Conservation (phyloP, 2,888 invertebrate genomes). For the Hirtodrosophila duncani region DNA sequence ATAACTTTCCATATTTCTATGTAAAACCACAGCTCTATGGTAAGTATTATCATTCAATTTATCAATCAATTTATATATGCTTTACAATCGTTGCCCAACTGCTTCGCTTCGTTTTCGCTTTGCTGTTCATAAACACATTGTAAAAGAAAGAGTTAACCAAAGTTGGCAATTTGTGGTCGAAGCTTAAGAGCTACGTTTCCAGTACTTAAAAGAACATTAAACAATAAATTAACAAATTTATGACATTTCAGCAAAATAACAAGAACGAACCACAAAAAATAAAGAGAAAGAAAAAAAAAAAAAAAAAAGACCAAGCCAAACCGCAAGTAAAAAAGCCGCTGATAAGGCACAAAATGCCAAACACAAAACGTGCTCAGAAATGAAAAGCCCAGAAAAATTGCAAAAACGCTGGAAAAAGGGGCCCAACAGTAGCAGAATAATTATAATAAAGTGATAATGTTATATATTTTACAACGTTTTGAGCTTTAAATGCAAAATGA, state of each 20-base stretch:
- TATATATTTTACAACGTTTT: slow-evolving; percentile 49
- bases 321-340: slow-evolving; percentile 30
- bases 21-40: too few species aligned
- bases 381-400: slow-evolving; percentile 3
- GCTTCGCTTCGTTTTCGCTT: neutral
- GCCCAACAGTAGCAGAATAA: too few species aligned
- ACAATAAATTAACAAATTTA: slow-evolving; percentile 64
- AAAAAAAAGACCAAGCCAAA: slow-evolving; percentile 1
- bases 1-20: too few species aligned
- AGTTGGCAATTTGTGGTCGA: slow-evolving; percentile 31
- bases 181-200: slow-evolving; percentile 37
- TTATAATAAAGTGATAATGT: slow-evolving; percentile 62
- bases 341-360: slow-evolving; percentile 42
- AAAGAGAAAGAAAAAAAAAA: slow-evolving; percentile 10
- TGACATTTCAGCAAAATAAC: slow-evolving; percentile 59
- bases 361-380: slow-evolving; percentile 27
- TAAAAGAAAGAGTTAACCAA: neutral
- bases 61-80: too few species aligned
- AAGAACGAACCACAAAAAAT: slow-evolving; percentile 27
- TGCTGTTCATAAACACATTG: neutral
- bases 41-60: too few species aligned
- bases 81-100: too few species aligned
- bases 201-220: slow-evolving; percentile 55
- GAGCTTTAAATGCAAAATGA: slow-evolving; percentile 55
- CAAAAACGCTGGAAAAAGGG: slow-evolving; percentile 6